phyloP scores from a whole-genome alignment of 2,797 vertebrate genomes.

The Epinephelus malabaricus region DNA sequence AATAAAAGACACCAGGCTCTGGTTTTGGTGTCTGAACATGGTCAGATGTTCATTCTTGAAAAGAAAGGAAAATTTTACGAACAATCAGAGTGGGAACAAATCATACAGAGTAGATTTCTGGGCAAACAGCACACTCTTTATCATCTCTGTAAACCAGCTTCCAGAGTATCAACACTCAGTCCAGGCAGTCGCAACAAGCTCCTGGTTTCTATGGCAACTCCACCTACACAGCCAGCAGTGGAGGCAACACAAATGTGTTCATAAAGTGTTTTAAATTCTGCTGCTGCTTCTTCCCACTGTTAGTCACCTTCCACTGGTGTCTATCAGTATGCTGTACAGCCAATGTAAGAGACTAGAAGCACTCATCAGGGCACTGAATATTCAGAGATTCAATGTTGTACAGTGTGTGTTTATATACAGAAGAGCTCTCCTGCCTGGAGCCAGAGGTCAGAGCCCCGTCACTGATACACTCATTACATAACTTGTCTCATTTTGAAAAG shows the following conservation, averaged over 20 bases:
- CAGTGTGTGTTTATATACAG: neutral
- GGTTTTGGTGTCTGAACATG: neutral
- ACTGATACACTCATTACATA: neutral
- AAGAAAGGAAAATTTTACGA: neutral
- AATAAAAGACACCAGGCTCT: slow-evolving; percentile 23
- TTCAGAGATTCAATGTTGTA: neutral
- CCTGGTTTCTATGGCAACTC: slow-evolving; percentile 79
- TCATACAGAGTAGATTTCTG: neutral
- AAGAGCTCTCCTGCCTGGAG: slow-evolving; percentile 13
- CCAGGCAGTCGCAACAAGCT: slow-evolving; percentile 51
- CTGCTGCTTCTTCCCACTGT: slow-evolving; percentile 12
- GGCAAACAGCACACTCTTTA: neutral
- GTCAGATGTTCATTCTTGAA: neutral
- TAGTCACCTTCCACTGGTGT: slow-evolving; percentile 19
- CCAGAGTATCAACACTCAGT: slow-evolving; percentile 45
- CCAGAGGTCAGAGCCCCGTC: neutral
- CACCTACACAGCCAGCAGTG: slow-evolving; percentile 75
- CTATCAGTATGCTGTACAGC: neutral
- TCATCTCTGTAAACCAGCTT: slow-evolving; percentile 24
- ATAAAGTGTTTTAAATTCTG: slow-evolving; percentile 24
- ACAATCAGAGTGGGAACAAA: neutral
- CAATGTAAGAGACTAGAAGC: neutral
- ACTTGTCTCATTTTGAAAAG: neutral
- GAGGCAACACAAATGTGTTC: slow-evolving; percentile 33
- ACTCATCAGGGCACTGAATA: neutral